phyloP scores from a whole-genome alignment of 2,113 vertebrate species.

The Ornithorhynchus anatinus region DNA sequence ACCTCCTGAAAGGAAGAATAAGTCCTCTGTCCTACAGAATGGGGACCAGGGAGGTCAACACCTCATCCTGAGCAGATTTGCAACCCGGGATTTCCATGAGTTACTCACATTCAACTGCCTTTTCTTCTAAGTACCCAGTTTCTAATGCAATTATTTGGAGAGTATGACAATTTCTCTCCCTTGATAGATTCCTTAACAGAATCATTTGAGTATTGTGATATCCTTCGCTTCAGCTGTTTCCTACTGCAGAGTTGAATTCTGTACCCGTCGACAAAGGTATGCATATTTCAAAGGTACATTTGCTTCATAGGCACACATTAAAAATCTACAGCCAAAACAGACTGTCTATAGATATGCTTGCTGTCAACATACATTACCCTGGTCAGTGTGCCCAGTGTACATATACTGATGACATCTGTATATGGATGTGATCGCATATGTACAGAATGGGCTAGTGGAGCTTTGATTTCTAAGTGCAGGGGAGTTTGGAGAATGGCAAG shows the following conservation, averaged over 20 bases:
- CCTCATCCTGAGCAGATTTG: neutral
- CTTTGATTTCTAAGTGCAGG: neutral
- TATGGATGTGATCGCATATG: accelerated
- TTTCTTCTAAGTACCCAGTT: neutral
- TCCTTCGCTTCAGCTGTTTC: neutral
- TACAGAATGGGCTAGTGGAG: accelerated
- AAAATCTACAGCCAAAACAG: neutral
- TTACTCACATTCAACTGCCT: neutral
- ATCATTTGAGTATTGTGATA: neutral
- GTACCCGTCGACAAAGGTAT: neutral
- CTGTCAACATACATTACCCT: accelerated
- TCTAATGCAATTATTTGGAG: neutral
- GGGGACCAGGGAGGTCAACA: neutral
- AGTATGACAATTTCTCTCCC: neutral
- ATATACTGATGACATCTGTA: too few relatives aligned
- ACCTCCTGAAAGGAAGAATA: neutral
- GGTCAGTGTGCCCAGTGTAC: neutral
- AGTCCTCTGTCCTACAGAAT: neutral
- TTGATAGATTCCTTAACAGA: neutral
- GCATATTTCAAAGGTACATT: neutral
- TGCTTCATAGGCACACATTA: neutral
- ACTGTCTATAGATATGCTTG: neutral
- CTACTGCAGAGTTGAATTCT: neutral
- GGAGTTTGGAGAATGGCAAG: neutral
- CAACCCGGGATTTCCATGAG: neutral